Evolutionary conservation across 1,140 invertebrate species (phyloP).

Genomic region (Diorhabda elongata): DNA sequence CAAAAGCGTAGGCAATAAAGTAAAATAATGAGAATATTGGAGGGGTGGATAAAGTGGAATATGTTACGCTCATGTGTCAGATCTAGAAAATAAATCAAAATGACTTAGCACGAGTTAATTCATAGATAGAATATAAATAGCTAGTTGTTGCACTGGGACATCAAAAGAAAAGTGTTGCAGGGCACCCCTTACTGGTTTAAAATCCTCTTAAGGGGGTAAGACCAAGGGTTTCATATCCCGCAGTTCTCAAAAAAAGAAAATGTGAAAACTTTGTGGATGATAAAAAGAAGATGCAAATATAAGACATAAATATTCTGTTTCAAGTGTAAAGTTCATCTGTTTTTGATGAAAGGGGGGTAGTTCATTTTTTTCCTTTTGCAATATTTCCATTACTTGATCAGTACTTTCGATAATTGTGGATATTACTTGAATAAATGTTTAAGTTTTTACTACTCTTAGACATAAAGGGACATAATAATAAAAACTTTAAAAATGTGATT

Average conservation of each 20-base stretch:
- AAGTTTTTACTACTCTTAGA: not conserved
- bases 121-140: conserved; percentile 12
- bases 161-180: conserved; percentile 15
- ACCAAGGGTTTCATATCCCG: not conserved
- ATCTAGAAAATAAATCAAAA: conserved; percentile 14
- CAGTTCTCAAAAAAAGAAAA: not conserved
- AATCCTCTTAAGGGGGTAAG: conserved; percentile 5
- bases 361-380: not conserved
- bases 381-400: conserved; percentile 8
- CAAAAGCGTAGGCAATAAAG: conserved; percentile 13
- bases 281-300: conserved; percentile 16
- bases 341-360: conserved; percentile 15
- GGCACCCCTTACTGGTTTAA: not conserved
- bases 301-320: conserved; percentile 10
- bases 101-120: conserved; percentile 5
- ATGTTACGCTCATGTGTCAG: conserved; percentile 18
- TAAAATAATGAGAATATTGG: conserved; percentile 17
- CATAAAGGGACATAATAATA: conserved; percentile 11
- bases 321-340: conserved; percentile 16
- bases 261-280: no score
- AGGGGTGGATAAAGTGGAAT: conserved; percentile 19
- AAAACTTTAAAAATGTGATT: conserved; percentile 5
- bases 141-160: conserved; percentile 11
- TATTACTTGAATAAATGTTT: conserved; percentile 13
- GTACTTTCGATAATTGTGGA: conserved; percentile 1